These are phyloP conservation scores for Oscheius sp. DNA, from an alignment of 1,140 invertebrate species.

Conservation along the genomic window DNA sequence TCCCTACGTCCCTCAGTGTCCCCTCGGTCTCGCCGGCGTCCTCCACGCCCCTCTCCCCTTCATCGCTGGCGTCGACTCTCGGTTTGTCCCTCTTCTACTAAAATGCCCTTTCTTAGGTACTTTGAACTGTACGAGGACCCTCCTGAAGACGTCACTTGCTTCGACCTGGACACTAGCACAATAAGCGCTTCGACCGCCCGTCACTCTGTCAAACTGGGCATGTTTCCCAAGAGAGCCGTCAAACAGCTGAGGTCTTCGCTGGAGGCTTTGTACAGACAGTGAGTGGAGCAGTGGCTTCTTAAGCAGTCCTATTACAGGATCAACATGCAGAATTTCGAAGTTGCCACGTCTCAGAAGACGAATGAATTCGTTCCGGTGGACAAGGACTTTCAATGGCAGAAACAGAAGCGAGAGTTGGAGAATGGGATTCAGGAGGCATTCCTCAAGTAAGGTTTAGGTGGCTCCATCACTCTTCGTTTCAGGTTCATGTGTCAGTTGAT, in stretches of 20 bases:
- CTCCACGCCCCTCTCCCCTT: slow-evolving; percentile 94
- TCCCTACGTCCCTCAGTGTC: slow-evolving; percentile 97
- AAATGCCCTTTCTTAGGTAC: slow-evolving; percentile 72
- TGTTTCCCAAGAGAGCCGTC: slow-evolving; percentile 58
- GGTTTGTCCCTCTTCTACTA: slow-evolving; percentile 19
- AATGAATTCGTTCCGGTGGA: slow-evolving; percentile 40
- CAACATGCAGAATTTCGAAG: slow-evolving; percentile 1
- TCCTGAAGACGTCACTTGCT: slow-evolving; percentile 90
- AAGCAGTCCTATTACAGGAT: slow-evolving; percentile 15
- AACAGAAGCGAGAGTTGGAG: slow-evolving; percentile 68
- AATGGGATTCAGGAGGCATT: slow-evolving; percentile 95
- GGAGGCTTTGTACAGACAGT: slow-evolving; percentile 27
- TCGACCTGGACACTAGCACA: slow-evolving; percentile 95
- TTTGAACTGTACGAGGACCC: slow-evolving; percentile 91
- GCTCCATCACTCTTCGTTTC: background rate
- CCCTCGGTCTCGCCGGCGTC: slow-evolving; percentile 78
- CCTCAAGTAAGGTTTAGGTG: slow-evolving; percentile 65
- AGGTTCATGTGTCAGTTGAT: slow-evolving; percentile 88
- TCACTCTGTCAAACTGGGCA: slow-evolving; percentile 50
- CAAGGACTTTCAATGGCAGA: slow-evolving; percentile 40
- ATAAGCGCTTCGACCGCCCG: slow-evolving; percentile 62
- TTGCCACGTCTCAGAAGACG: background rate
- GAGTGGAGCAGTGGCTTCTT: slow-evolving; percentile 25
- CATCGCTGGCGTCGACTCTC: slow-evolving; percentile 85
- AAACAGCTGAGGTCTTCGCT: slow-evolving; percentile 45